Evolutionary conservation across 2,888 invertebrate species (phyloP), one percentile per base, ranked within the genome.

Genomic region (Polietes domitor): DNA sequence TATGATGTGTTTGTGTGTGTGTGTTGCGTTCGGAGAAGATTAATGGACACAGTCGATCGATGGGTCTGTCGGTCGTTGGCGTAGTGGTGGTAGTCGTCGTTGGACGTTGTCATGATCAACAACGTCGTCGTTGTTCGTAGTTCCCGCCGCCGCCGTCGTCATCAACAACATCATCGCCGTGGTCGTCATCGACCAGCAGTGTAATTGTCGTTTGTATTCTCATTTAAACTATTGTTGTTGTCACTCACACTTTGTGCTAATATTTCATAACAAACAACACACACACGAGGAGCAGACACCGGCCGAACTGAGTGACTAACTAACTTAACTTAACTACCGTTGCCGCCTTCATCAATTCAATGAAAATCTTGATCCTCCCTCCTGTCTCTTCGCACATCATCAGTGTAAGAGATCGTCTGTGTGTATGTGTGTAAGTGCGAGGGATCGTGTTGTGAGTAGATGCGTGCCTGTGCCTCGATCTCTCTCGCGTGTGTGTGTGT

Each of bases 381-480:
- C 3, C 2, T 47, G n/a, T 47, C 15, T 32, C 9, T 6, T 41
- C 41, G 12, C 10, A 10, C n/a, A n/a, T n/a, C n/a, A n/a, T n/a
- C n/a, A 32, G 47, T n/a, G n/a, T 21, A 24, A 58, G 26, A 24
- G 58, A 58, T 58, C 58, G 12, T 10, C 32, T 47, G 1, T 41
- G 9, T 12, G 32, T 37, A 7, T 37, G 53, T 53, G 19, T 17
- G 50, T 17, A 7, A 17, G 32, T 32, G 37, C 9, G 10, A n/a
- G 37, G 10, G 37, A 7, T 37, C 1, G 1, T 32, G 4, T 32
- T 4, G 32, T 47, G 47, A 47, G 47, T 9, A 9, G n/a, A 47
- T 47, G 47, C n/a, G 47, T 47, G 47, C n/a, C n/a, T 47, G 47
- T 47, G 47, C 47, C n/a, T 47, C 47, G n/a, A 32, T 47, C 47